Evolutionary conservation across 2,888 invertebrate species (phyloP).

Genomic region (Lomographa bimaculata): DNA sequence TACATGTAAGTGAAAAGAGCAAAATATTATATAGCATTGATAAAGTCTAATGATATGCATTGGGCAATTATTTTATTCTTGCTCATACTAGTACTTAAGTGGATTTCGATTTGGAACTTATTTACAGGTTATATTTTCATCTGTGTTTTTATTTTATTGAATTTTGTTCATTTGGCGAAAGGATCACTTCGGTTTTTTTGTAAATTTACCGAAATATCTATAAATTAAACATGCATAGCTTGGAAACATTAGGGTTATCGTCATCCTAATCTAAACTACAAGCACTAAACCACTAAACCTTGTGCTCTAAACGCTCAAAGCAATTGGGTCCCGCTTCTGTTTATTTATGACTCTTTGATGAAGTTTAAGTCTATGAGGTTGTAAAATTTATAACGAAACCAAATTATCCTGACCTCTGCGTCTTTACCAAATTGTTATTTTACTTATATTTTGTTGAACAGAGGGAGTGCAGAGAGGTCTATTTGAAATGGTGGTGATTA

Average conservation of each 20-base stretch:
- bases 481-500: constrained; percentile 49
- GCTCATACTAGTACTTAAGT: too few relatives aligned
- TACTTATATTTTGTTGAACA: constrained; percentile 18
- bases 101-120: too few relatives aligned
- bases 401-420: constrained; percentile 37
- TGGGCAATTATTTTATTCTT: too few relatives aligned
- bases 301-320: constrained; percentile 36
- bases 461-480: constrained; percentile 38
- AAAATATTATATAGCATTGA: too few relatives aligned
- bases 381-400: constrained; percentile 58
- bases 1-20: too few relatives aligned
- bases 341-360: constrained; percentile 68
- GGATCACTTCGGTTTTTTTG: too few relatives aligned
- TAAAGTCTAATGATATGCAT: too few relatives aligned
- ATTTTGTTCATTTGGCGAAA: too few relatives aligned
- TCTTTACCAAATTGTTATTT: constrained; percentile 9
- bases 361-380: constrained; percentile 61
- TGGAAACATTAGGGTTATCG: constrained; percentile 4
- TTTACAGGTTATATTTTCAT: too few relatives aligned
- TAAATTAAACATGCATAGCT: constrained; percentile 1
- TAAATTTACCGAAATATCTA: too few relatives aligned
- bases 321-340: constrained; percentile 40
- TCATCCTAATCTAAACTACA: constrained; percentile 32
- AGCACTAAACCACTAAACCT: constrained; percentile 28
- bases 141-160: too few relatives aligned